Conservation (phyloP, 2,797 vertebrate genomes). For the Megaceryle alcyon region DNA sequence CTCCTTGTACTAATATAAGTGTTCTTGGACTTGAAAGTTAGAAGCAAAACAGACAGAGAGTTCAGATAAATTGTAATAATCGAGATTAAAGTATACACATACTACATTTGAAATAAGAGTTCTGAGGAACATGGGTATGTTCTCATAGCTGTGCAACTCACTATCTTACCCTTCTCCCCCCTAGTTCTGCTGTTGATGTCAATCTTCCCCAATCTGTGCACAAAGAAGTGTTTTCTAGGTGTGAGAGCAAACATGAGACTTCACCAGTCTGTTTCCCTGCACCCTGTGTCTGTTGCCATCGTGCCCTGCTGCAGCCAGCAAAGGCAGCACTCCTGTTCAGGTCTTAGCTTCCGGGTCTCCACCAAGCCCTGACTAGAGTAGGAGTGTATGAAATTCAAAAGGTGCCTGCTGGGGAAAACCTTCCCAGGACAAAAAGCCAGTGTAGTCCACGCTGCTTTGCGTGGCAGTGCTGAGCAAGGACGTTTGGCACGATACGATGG, state of each 20-base stretch:
- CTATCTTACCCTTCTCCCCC: not conserved
- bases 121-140: not conserved
- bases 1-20: not conserved
- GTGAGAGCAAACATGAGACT: conserved; percentile 68
- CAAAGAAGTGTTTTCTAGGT: conserved; percentile 45
- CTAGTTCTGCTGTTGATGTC: not conserved
- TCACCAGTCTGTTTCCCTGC: conserved; percentile 20
- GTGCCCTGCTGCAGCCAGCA: not conserved
- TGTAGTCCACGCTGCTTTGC: not conserved
- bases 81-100: not conserved
- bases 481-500: not conserved
- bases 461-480: not conserved
- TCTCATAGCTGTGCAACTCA: not conserved
- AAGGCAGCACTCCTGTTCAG: not conserved
- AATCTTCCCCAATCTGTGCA: conserved; percentile 40
- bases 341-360: not conserved
- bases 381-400: not conserved
- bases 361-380: not conserved
- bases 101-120: not conserved
- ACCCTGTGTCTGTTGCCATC: not conserved
- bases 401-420: not conserved
- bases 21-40: not conserved
- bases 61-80: not conserved
- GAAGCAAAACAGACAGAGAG: not conserved
- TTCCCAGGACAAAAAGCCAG: not conserved